phyloP scores from a whole-genome alignment of 2,888 invertebrate species.

The Synergus itoensis region DNA sequence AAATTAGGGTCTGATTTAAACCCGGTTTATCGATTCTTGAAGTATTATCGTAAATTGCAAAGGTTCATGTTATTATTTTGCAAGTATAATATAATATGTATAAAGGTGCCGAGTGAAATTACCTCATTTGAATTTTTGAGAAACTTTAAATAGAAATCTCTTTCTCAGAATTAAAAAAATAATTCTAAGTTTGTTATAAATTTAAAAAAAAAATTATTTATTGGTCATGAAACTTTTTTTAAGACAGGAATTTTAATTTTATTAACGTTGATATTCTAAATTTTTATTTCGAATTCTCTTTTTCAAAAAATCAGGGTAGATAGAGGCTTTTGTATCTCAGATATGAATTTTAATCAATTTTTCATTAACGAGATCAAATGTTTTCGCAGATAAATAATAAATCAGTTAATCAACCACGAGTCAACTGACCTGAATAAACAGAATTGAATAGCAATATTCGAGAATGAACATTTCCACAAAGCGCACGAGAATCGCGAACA shows the following conservation, averaged over 20 bases:
- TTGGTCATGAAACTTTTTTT: too few species aligned
- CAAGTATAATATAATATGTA: too few species aligned
- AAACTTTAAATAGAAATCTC: too few species aligned
- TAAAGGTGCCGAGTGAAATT: too few species aligned
- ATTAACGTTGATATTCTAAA: neutral
- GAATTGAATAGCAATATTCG: neutral
- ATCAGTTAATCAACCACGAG: neutral
- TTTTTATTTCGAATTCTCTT: neutral
- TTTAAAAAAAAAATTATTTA: too few species aligned
- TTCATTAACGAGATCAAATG: neutral
- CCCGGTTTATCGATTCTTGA: too few species aligned
- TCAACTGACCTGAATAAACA: neutral
- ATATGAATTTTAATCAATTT: neutral
- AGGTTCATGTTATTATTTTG: too few species aligned
- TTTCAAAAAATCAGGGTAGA: too few species aligned
- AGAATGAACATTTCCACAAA: neutral
- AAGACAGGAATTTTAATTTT: neutral
- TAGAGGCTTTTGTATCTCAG: neutral
- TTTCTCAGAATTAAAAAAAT: too few species aligned
- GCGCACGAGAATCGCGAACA: neutral
- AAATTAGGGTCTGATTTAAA: neutral
- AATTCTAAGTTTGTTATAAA: too few species aligned
- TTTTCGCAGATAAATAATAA: neutral
- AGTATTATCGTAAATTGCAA: too few species aligned
- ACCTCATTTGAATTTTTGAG: too few species aligned